A percentile compares a stretch with the other conserved stretches of the same genome.
Evolutionary conservation across 2,888 invertebrate genomes (phyloP).

Genomic region (Aporophyla nigra): DNA sequence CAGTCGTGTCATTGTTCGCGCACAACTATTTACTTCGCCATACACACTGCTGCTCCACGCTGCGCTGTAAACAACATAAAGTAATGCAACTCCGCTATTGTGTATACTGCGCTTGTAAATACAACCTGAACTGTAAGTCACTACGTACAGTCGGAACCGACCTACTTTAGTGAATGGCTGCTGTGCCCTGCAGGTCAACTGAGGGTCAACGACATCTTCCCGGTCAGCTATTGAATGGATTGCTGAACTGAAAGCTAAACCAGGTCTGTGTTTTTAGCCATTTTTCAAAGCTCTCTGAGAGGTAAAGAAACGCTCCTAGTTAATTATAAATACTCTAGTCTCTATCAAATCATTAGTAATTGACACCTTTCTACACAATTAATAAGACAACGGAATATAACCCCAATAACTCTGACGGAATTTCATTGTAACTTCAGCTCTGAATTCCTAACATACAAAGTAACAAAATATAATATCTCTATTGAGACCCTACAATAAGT

Average conservation of each 20-base stretch:
- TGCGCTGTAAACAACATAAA: slow-evolving; percentile 38
- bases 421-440: neutral
- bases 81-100: slow-evolving; percentile 44
- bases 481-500: slow-evolving; percentile 20
- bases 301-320: neutral
- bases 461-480: slow-evolving; percentile 21
- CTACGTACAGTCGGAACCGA: slow-evolving; percentile 11
- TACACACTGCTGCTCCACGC: slow-evolving; percentile 2
- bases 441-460: neutral
- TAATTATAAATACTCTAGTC: neutral
- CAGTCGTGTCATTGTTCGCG: slow-evolving; percentile 29
- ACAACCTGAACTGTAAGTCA: neutral
- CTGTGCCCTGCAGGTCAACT: neutral
- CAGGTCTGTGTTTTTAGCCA: neutral
- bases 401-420: neutral
- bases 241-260: neutral
- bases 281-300: neutral
- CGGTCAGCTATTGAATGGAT: neutral
- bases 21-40: slow-evolving; percentile 14
- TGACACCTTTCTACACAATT: too few species aligned
- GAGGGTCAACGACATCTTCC: slow-evolving; percentile 13
- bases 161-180: slow-evolving; percentile 7
- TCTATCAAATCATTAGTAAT: neutral
- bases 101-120: slow-evolving; percentile 36
- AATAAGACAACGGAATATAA: neutral